A percentile compares a stretch with the other conserved stretches of the same genome.
phyloP scores from a whole-genome alignment of 2,113 vertebrate genomes.

The Paramisgurnus dabryanus region DNA sequence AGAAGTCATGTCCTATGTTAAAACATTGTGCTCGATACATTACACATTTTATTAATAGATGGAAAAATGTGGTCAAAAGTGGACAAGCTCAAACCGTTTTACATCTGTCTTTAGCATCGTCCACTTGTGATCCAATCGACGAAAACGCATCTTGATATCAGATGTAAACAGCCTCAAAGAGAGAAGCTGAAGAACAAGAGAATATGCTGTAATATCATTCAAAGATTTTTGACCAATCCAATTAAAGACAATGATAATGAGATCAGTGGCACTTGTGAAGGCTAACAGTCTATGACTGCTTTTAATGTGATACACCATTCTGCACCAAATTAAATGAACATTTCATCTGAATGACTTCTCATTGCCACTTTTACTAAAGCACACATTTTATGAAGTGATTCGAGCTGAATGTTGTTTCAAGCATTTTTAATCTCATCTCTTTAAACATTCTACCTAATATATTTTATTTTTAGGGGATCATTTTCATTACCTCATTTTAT shows the following conservation, averaged over 20 bases:
- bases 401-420: not conserved
- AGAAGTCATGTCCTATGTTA: too few species aligned
- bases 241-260: slow-evolving; percentile 3
- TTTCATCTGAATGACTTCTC: not conserved
- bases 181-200: too few species aligned
- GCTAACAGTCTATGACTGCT: slow-evolving; percentile 8
- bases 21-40: too few species aligned
- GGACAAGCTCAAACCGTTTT: too few species aligned
- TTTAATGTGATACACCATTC: not conserved
- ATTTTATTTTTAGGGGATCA: not conserved
- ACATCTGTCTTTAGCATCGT: too few species aligned
- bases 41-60: too few species aligned
- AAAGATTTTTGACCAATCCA: slow-evolving; percentile 2
- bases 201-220: not conserved
- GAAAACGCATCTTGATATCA: too few species aligned
- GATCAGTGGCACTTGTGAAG: not conserved
- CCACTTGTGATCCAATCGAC: too few species aligned
- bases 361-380: not conserved
- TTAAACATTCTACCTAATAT: not conserved
- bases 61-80: too few species aligned
- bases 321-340: slow-evolving; percentile 8
- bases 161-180: too few species aligned
- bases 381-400: not conserved
- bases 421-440: not conserved
- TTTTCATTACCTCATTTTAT: not conserved